Conservation (phyloP, 2,797 vertebrate genomes). For the Sebastes vulpes region DNA sequence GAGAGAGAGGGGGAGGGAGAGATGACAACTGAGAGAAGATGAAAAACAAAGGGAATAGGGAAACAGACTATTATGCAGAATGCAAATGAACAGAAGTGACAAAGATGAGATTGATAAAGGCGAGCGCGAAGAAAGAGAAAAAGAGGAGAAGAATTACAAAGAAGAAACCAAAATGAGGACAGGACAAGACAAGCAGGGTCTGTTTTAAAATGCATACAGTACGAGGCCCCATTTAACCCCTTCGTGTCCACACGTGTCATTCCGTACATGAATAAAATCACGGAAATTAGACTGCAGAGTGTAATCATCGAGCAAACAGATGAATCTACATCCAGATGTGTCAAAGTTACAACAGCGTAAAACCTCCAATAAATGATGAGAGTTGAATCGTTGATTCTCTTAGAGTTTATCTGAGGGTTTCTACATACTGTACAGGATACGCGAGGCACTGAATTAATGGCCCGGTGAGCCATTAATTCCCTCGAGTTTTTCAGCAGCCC, state of each 20-base stretch:
- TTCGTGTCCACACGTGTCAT: neutral
- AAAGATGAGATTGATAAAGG: constrained; percentile 13
- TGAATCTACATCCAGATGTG: neutral
- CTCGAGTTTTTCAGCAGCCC: constrained; percentile 29
- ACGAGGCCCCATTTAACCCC: neutral
- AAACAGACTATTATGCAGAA: neutral
- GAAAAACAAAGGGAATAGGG: constrained; percentile 1
- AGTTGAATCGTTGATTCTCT: constrained; percentile 4
- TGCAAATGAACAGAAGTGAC: constrained; percentile 32
- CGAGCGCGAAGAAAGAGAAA: neutral
- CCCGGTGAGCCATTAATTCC: constrained; percentile 38
- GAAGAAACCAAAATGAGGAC: neutral
- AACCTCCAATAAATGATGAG: neutral
- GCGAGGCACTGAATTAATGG: constrained; percentile 24
- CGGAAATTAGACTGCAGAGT: neutral
- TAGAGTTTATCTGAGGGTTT: constrained; percentile 12
- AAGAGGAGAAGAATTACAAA: neutral
- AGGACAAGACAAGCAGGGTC: neutral
- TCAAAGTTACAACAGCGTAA: neutral
- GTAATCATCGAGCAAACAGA: neutral
- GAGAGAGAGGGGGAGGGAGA: neutral
- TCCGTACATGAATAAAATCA: neutral
- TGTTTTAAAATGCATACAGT: constrained; percentile 3
- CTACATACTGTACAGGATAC: neutral
- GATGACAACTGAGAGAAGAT: constrained; percentile 15